phyloP scores from a whole-genome alignment of 2,797 vertebrate genomes.

The Masticophis lateralis region DNA sequence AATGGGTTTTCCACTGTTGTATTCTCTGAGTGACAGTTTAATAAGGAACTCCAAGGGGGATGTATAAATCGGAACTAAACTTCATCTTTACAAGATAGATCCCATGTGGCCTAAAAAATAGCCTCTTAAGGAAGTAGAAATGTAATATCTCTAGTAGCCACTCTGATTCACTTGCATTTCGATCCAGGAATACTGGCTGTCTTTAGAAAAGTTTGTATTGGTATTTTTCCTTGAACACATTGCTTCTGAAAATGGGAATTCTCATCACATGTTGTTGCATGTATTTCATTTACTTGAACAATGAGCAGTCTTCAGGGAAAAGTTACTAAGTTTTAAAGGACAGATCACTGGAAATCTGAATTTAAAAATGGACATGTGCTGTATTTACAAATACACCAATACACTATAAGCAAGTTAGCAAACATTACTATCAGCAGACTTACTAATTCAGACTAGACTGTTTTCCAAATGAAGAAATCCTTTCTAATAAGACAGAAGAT shows the following conservation, averaged over 20 bases:
- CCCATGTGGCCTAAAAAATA: slow-evolving; percentile 39
- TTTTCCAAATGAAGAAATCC: not conserved
- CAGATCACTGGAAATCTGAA: not conserved
- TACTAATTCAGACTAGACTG: not conserved
- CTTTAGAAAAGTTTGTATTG: not conserved
- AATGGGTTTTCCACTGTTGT: slow-evolving; percentile 56
- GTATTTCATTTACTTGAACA: not conserved
- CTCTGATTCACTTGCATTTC: not conserved
- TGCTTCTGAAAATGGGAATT: slow-evolving; percentile 1
- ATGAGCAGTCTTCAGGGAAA: not conserved
- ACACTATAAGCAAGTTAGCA: not conserved
- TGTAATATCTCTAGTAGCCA: slow-evolving; percentile 17
- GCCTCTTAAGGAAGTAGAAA: slow-evolving; percentile 41
- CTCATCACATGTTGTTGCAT: not conserved
- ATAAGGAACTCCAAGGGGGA: slow-evolving; percentile 53
- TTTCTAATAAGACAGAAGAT: not conserved
- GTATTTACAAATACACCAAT: not conserved
- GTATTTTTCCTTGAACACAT: not conserved
- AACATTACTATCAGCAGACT: not conserved
- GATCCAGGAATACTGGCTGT: not conserved
- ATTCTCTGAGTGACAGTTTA: slow-evolving; percentile 57
- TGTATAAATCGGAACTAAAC: slow-evolving; percentile 54
- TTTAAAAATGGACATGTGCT: not conserved
- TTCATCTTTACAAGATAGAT: slow-evolving; percentile 40
- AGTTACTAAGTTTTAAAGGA: not conserved